Evolutionary conservation across 2,797 vertebrate genomes (phyloP).

Genomic region (Esox masquinongy): DNA sequence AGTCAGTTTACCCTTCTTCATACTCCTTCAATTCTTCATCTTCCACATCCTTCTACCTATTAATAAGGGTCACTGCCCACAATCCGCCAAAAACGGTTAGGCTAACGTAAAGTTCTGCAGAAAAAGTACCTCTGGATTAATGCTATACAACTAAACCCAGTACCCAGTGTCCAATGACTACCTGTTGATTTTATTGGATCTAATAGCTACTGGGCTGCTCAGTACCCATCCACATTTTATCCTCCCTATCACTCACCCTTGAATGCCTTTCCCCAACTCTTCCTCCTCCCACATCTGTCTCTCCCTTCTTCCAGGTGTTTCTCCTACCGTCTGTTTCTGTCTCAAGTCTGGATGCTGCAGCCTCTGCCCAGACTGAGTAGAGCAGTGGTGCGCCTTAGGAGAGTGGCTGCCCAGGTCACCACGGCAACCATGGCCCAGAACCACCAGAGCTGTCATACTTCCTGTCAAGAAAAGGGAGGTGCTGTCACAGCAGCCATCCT

Average conservation of each 20-base stretch:
- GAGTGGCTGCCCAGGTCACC: conserved; percentile 69
- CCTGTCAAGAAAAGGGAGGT: conserved; percentile 39
- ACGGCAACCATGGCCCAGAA: conserved; percentile 66
- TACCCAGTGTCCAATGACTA: not conserved
- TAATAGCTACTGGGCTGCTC: not conserved
- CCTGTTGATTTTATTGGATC: not conserved
- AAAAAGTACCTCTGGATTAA: no score
- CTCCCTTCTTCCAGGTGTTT: not conserved
- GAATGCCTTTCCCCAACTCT: no score
- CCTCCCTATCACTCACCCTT: not conserved
- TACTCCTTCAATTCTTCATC: no score
- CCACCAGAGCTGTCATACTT: conserved; percentile 38
- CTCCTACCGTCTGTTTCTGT: not conserved
- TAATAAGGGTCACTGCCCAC: no score
- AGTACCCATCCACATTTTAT: not conserved
- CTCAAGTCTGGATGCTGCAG: conserved; percentile 55
- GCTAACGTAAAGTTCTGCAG: no score
- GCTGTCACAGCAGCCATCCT: conserved; percentile 87
- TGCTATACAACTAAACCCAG: no score
- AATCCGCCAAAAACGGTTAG: no score
- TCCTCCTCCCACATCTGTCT: not conserved
- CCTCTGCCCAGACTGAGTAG: conserved; percentile 60
- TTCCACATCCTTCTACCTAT: no score
- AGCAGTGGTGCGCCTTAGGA: conserved; percentile 67
- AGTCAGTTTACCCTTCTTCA: no score